These are phyloP conservation scores for Odontamblyopus rebecca DNA, from an alignment of 2,797 vertebrate species.

Conservation along the genomic window DNA sequence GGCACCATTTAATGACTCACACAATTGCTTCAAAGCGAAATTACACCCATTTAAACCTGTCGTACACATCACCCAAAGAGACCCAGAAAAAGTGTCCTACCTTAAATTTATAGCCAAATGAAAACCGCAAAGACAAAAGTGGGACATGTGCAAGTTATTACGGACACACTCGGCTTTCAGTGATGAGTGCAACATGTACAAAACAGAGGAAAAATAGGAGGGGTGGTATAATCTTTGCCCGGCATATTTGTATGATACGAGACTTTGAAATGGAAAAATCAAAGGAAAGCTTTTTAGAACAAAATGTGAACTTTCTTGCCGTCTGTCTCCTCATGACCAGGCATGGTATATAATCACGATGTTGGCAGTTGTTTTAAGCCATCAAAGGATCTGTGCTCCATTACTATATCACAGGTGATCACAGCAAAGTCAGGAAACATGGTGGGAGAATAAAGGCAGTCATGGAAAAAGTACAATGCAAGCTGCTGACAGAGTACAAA, in stretches of 20 bases:
- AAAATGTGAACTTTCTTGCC: constrained; percentile 67
- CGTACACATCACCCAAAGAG: constrained; percentile 73
- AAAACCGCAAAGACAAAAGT: constrained; percentile 82
- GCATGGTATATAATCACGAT: constrained; percentile 65
- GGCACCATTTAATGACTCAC: constrained; percentile 79
- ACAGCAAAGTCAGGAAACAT: constrained; percentile 54
- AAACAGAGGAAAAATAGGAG: constrained; percentile 39
- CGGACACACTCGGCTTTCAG: constrained; percentile 67
- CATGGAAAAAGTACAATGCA: constrained; percentile 46
- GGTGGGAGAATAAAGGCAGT: constrained; percentile 56
- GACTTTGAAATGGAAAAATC: constrained; percentile 79
- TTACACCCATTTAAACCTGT: constrained; percentile 82
- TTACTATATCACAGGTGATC: constrained; percentile 68
- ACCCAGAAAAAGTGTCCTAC: constrained; percentile 68
- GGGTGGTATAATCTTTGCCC: constrained; percentile 71
- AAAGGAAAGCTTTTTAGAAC: constrained; percentile 74
- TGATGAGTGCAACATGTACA: constrained; percentile 83
- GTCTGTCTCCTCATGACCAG: constrained; percentile 60
- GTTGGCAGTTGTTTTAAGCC: constrained; percentile 65
- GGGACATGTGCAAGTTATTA: constrained; percentile 84
- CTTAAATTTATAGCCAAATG: constrained; percentile 76
- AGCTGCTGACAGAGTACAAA: constrained; percentile 72
- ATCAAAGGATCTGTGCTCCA: constrained; percentile 55
- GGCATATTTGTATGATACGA: constrained; percentile 76
- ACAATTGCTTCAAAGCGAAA: constrained; percentile 81